Evolutionary conservation across 2,797 vertebrate species (phyloP), one percentile per base, ranked within the genome.

Genomic region (Champsocephalus gunnari): DNA sequence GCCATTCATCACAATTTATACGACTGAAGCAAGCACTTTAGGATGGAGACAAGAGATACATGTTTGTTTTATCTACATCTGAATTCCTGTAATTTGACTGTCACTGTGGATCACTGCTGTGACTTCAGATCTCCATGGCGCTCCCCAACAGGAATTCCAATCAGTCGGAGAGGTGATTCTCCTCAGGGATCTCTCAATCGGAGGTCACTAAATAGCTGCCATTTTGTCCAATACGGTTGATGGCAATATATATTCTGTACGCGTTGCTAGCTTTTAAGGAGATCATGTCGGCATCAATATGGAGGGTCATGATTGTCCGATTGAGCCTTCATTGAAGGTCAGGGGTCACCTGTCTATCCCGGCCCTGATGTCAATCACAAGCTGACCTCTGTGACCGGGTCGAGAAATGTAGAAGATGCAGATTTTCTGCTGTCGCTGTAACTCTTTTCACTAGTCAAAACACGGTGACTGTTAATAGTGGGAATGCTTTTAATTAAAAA

Each of bases 331-430:
- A 54, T 80, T 73, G 72, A 64, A 71, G 89, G 84, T 83, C 85
- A 71, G 55, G 68, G 90, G 90, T 93, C 92, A 82, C 41, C 71
- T 74, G 86, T 83, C 85, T n/a, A 17, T 89, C 72, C 70, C 49
- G 28, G 64, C 72, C 62, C 49, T 3, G 38, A 45, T 84, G 90
- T 80, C 92, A 85, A 61, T 92, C 87, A 89, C 70, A 65, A 63
- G 41, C 38, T 84, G 87, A 92, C 88, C 91, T 80, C 70, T n/a
- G 17, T 78, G 75, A 89, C 82, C 75, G 44, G 49, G 57, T 3
- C 1, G 19, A 56, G 68, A 67, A 92, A 69, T 2, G 19, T 60
- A 77, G 66, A 79, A 49, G 51, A 48, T 75, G 79, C 69, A 64
- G 63, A 83, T 85, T 84, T 89, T 87, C 14, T 81, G 78, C 78